Evolutionary conservation across 2,113 vertebrate species (phyloP).

Genomic region (Mormoops blainvillei): DNA sequence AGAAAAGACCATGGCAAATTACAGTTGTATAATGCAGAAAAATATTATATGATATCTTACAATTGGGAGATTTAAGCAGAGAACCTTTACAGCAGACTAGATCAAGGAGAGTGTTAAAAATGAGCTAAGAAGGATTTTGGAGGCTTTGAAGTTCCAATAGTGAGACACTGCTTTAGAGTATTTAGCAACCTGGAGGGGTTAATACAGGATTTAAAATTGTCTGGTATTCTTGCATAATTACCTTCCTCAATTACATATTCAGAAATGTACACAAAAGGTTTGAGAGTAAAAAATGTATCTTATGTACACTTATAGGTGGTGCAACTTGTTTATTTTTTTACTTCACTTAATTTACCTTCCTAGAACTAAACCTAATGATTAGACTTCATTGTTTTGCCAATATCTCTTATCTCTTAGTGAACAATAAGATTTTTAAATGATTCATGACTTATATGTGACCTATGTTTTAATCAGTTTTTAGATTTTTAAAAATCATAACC

Average conservation of each 20-base stretch:
- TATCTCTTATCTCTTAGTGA: neutral
- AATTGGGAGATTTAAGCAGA: neutral
- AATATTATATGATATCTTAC: neutral
- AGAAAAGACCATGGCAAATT: neutral
- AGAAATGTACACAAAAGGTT: neutral
- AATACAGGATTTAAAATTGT: neutral
- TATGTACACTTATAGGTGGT: neutral
- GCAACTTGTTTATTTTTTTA: neutral
- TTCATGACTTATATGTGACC: neutral
- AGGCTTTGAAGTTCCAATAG: neutral
- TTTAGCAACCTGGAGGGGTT: neutral
- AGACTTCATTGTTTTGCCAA: neutral
- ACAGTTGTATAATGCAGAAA: neutral
- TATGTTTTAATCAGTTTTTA: conserved; percentile 15
- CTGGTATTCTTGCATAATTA: neutral
- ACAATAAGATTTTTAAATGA: neutral
- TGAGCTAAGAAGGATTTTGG: neutral
- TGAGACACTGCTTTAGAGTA: neutral
- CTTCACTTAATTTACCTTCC: neutral
- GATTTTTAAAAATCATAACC: neutral
- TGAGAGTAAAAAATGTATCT: neutral
- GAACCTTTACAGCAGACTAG: neutral
- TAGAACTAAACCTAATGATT: neutral
- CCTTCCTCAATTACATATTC: neutral
- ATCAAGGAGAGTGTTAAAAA: neutral